Percentiles rank a stretch among this genome's conserved stretches.
Conservation (phyloP, 2,113 vertebrate genomes). For the Channa argus region DNA sequence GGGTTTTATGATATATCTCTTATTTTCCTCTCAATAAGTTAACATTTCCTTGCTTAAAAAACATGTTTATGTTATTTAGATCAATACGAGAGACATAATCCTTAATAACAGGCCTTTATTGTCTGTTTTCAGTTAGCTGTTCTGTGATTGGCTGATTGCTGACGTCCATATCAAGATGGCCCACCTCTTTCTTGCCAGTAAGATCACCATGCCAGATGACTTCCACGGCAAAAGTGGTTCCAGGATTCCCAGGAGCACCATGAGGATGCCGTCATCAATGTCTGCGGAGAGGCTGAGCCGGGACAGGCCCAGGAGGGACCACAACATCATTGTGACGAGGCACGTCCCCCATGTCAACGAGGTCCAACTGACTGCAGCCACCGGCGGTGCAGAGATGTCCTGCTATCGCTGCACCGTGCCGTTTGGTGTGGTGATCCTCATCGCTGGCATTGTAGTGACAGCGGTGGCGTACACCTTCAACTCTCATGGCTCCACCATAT, state of each 20-base stretch:
- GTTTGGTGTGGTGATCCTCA: conserved; percentile 90
- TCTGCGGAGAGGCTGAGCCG: conserved; percentile 77
- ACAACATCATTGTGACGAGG: conserved; percentile 72
- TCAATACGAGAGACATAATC: not conserved
- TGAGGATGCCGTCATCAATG: conserved; percentile 68
- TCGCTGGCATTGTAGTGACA: conserved; percentile 88
- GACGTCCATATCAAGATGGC: conserved; percentile 52
- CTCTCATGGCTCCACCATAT: conserved; percentile 92
- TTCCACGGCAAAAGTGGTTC: conserved; percentile 54
- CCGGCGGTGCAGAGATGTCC: conserved; percentile 89
- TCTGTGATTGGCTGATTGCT: conserved; percentile 53
- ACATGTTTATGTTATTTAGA: too few species aligned
- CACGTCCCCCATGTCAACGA: conserved; percentile 85
- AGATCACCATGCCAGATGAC: conserved; percentile 84
- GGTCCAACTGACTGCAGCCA: conserved; percentile 89
- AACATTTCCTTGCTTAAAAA: too few species aligned
- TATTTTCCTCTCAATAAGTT: too few species aligned
- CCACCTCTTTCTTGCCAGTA: conserved; percentile 70
- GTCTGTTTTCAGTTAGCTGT: conserved; percentile 32
- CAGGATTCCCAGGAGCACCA: conserved; percentile 76
- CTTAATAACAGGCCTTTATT: not conserved
- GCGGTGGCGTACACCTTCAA: conserved; percentile 92
- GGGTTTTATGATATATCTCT: too few species aligned
- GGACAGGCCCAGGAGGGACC: conserved; percentile 64
- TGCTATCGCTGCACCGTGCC: conserved; percentile 92